Evolutionary conservation across 2,888 invertebrate species (phyloP).

Genomic region (Orthosia cruda): DNA sequence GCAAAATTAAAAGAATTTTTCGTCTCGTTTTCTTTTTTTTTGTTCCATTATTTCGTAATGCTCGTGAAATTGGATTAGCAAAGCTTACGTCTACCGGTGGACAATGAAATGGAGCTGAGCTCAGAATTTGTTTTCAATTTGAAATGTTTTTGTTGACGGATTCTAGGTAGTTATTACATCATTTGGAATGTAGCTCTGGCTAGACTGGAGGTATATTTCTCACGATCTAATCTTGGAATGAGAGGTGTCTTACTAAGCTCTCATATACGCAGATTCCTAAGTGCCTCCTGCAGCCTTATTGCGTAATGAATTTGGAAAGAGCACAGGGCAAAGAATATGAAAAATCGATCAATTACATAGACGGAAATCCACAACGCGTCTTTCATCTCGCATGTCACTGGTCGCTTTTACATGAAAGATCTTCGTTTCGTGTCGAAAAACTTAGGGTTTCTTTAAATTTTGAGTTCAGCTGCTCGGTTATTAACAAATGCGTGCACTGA

Average conservation of each 20-base stretch:
- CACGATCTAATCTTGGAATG: conserved; percentile 1
- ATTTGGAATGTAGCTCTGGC: conserved; percentile 9
- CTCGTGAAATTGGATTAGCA: conserved; percentile 49
- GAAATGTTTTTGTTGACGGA: conserved; percentile 13
- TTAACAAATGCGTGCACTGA: no score
- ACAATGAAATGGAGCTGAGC: conserved; percentile 32
- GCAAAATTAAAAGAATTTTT: conserved; percentile 34
- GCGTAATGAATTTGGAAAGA: no score
- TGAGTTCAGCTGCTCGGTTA: no score
- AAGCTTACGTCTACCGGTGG: conserved; percentile 41
- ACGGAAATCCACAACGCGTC: no score
- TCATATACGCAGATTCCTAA: neutral
- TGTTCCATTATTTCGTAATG: conserved; percentile 40
- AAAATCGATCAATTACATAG: no score
- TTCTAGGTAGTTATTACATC: conserved; percentile 30
- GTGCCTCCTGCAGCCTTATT: neutral
- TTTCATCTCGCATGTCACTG: no score
- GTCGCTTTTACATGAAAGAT: no score
- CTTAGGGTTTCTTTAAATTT: no score
- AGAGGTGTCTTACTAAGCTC: neutral
- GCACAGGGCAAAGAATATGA: no score
- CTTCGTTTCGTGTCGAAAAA: no score
- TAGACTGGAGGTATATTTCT: conserved; percentile 1
- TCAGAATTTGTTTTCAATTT: conserved; percentile 18
- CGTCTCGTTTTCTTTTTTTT: conserved; percentile 40